Percentiles rank a stretch among this genome's conserved stretches.
Conservation (phyloP, 2,113 vertebrate genomes). For the Acrocephalus kingi region DNA sequence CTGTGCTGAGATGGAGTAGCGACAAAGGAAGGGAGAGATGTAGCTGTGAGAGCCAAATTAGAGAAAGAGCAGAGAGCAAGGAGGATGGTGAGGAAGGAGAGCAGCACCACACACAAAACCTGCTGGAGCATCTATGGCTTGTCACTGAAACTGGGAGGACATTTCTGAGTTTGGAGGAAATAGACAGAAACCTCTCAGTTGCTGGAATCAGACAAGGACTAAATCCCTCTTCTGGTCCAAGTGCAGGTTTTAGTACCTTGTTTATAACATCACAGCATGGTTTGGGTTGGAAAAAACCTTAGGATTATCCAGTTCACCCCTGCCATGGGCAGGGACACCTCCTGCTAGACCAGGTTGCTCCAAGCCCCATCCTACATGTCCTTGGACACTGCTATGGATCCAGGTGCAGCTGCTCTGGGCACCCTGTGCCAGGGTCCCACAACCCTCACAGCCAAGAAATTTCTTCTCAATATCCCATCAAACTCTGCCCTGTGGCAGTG, state of each 20-base stretch:
- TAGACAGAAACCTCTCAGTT: background rate
- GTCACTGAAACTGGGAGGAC: accelerated
- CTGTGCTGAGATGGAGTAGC: accelerated
- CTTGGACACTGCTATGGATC: background rate
- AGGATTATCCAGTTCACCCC: background rate
- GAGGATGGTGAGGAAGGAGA: background rate
- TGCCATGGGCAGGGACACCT: background rate
- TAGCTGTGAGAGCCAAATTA: background rate
- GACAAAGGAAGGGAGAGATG: accelerated
- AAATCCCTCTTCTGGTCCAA: background rate
- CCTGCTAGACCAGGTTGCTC: accelerated
- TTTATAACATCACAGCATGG: background rate
- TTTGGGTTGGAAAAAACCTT: background rate
- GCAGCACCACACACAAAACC: background rate
- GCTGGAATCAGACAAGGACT: background rate
- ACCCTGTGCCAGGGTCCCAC: accelerated
- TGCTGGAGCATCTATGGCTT: accelerated
- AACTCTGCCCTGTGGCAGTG: accelerated
- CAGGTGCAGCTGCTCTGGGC: background rate
- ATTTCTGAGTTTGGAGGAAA: background rate
- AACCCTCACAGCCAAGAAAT: background rate
- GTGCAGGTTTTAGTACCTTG: accelerated
- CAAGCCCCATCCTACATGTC: accelerated
- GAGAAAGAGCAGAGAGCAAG: background rate
- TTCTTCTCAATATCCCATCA: background rate